Evolutionary conservation across 1,140 invertebrate species (phyloP), one percentile per base, ranked within the genome.

Genomic region (Araneus ventricosus): DNA sequence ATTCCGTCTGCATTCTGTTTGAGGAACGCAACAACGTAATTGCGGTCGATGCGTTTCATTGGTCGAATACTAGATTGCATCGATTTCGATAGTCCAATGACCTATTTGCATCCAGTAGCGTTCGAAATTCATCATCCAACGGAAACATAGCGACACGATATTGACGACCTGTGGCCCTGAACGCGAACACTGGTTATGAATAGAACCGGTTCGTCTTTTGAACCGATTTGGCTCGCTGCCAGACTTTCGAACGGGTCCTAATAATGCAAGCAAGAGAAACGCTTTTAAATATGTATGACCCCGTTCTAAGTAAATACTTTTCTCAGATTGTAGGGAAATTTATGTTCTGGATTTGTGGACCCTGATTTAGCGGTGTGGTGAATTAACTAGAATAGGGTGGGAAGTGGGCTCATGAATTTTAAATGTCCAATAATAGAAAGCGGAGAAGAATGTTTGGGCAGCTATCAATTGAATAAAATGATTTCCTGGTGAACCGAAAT

Each of bases 61-160:
- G 67, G 34, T 75, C 67, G 67, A 37, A 34, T 30, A 20, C 27
- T 34, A 0, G 20, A 75, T 34, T 30, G 20, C 59, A 75, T 75
- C 67, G 67, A 75, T 75, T 75, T 34, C 67, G 27, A 75, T 75
- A 75, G 67, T 75, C 67, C 67, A 75, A 75, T 75, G 67, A 75
- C 67, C 67, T 75, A 75, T 75, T 75, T 75, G 67, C 67, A 75
- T 75, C 67, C 30, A 34, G 30, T 75, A 20, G 67, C 67, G 14
- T n/a, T n/a, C 61, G 24, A 67, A 67, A 67, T 67, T 67, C 61
- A 67, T 30, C 61, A 75, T 75, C 67, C 67, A 75, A 34, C 67
- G 67, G 17, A 75, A 75, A 75, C 34, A 75, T 30, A 75, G 67
- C 10, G 67, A 75, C 67, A 75, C 30, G 17, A 75, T 75, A 75